Evolutionary conservation across 2,888 invertebrate genomes (phyloP).

Genomic region (Lasioglossum villosulum): DNA sequence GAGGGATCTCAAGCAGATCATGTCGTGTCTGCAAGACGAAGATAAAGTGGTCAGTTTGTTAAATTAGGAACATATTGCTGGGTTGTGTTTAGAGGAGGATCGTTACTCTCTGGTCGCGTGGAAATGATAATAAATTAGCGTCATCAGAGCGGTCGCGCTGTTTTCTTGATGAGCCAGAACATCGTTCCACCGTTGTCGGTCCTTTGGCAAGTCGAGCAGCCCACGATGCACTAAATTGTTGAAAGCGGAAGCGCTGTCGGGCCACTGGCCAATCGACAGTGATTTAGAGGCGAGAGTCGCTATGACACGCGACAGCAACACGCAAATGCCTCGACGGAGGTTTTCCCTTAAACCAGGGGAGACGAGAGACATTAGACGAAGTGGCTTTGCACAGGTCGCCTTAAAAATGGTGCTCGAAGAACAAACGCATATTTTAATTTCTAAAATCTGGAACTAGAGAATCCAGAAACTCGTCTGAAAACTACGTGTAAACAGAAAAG

Average conservation of each 20-base stretch:
- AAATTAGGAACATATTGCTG: background rate
- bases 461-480: background rate
- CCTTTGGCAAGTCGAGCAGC: constrained; percentile 55
- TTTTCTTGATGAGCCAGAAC: constrained; percentile 21
- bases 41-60: background rate
- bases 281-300: constrained; percentile 40
- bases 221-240: constrained; percentile 58
- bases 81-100: background rate
- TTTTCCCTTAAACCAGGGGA: constrained; percentile 48
- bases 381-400: background rate
- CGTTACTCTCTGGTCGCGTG: constrained; percentile 66
- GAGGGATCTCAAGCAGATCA: constrained; percentile 54
- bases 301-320: constrained; percentile 52
- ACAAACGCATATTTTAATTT: background rate
- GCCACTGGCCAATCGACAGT: constrained; percentile 46
- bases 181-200: constrained; percentile 45
- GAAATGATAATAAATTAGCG: constrained; percentile 69
- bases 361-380: background rate
- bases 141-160: constrained; percentile 57
- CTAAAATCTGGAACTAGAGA: too few species aligned
- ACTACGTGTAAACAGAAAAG: background rate
- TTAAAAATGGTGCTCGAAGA: background rate
- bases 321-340: constrained; percentile 50
- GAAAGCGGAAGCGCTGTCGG: constrained; percentile 48
- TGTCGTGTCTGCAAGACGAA: constrained; percentile 46